A percentile compares a stretch with the other conserved stretches of the same genome.
phyloP scores from a whole-genome alignment of 2,888 invertebrate species.

The Oxyscelio sp. region DNA sequence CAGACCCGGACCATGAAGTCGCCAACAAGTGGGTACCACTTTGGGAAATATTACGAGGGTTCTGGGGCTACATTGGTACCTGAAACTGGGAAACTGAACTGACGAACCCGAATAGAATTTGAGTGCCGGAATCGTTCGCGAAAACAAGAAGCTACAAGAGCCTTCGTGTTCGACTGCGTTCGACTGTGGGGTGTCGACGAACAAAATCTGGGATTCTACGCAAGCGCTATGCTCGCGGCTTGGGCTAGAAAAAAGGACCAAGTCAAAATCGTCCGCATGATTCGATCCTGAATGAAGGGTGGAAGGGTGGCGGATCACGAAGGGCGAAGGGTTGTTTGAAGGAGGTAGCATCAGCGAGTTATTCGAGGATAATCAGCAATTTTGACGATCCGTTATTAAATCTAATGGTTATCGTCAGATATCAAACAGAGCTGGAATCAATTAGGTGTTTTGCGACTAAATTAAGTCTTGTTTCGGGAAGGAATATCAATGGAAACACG shows the following conservation, averaged over 20 bases:
- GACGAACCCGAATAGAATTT: neutral
- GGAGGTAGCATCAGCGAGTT: too few relatives aligned
- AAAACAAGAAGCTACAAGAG: constrained; percentile 55
- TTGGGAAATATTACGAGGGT: neutral
- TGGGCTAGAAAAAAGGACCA: constrained; percentile 54
- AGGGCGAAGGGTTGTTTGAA: too few relatives aligned
- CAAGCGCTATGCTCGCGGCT: constrained; percentile 58
- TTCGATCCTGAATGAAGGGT: constrained; percentile 10
- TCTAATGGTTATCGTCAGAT: too few relatives aligned
- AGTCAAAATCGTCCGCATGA: constrained; percentile 52
- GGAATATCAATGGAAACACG: too few relatives aligned
- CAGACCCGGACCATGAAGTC: constrained; percentile 3
- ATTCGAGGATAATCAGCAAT: too few relatives aligned
- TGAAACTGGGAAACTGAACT: neutral
- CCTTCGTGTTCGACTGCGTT: constrained; percentile 59
- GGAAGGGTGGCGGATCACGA: neutral
- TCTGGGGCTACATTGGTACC: neutral
- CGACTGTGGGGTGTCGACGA: constrained; percentile 74
- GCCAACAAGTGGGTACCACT: neutral
- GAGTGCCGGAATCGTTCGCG: constrained; percentile 31
- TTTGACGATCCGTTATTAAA: too few relatives aligned
- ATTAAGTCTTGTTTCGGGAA: too few relatives aligned
- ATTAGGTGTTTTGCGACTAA: too few relatives aligned
- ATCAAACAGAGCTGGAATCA: too few relatives aligned
- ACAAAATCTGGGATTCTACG: constrained; percentile 68